Evolutionary conservation across 2,888 invertebrate species (phyloP).

Genomic region (Hypercompe scribonia): DNA sequence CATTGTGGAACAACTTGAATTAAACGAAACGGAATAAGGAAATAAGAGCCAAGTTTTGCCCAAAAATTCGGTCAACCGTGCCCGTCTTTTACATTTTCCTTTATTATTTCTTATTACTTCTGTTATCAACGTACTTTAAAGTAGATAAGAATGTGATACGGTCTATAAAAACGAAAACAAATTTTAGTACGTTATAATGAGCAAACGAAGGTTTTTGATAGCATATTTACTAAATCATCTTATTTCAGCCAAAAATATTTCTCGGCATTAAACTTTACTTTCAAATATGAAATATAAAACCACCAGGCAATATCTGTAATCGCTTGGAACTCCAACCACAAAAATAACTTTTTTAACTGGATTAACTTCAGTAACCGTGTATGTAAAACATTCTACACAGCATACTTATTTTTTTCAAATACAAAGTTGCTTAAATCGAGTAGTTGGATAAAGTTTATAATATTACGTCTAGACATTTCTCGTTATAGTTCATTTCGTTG

Average conservation of each 20-base stretch:
- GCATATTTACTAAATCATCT: neutral
- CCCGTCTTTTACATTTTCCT: constrained; percentile 52
- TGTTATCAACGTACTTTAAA: constrained; percentile 38
- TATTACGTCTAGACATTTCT: constrained; percentile 42
- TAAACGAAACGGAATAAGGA: constrained; percentile 73
- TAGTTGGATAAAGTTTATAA: constrained; percentile 27
- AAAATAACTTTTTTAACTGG: neutral
- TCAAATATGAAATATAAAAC: neutral
- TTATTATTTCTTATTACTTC: constrained; percentile 47
- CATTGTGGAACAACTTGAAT: constrained; percentile 78
- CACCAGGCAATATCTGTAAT: neutral
- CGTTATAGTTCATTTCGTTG: constrained; percentile 33
- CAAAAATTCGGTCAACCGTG: constrained; percentile 55
- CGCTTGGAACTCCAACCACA: neutral
- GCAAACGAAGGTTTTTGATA: neutral
- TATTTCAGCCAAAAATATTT: neutral
- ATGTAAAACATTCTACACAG: neutral
- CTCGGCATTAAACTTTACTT: neutral
- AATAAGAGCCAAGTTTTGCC: constrained; percentile 56
- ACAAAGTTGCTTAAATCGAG: constrained; percentile 26
- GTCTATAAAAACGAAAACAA: constrained; percentile 25
- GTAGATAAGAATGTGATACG: constrained; percentile 35
- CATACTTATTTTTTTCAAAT: constrained; percentile 19
- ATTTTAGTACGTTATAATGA: neutral
- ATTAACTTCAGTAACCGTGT: neutral